A percentile compares a stretch with the other conserved stretches of the same genome.
phyloP scores from a whole-genome alignment of 30 jellyfish, hydroid and myxozoan species.

The Hydra vulgaris region DNA sequence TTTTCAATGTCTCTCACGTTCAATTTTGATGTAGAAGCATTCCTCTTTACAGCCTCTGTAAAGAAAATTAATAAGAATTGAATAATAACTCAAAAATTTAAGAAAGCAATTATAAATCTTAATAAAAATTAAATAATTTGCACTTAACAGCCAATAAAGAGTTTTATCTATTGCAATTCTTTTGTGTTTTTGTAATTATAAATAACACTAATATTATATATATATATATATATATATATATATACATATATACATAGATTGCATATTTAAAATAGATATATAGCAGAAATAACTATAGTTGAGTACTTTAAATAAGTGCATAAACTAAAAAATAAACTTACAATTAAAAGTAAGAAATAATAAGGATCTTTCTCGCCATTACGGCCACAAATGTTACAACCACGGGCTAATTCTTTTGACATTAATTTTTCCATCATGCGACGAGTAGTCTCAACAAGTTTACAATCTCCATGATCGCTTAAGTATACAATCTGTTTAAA shows the following conservation, averaged over 20 bases:
- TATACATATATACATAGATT: no score
- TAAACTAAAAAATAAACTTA: neutral
- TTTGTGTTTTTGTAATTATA: no score
- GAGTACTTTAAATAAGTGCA: no score
- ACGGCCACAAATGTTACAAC: neutral
- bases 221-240: no score
- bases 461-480: no score
- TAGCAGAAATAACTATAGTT: no score
- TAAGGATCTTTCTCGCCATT: neutral
- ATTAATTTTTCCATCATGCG: neutral
- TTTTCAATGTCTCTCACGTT: neutral
- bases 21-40: neutral
- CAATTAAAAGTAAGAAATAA: neutral
- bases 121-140: no score
- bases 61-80: neutral
- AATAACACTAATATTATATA: no score
- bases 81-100: neutral
- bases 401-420: neutral
- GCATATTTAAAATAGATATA: no score
- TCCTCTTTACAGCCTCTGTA: neutral
- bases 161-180: no score
- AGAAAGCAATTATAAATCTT: neutral
- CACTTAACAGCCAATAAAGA: neutral
- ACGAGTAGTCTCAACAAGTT: no score
- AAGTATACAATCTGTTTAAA: no score